A percentile compares a stretch with the other conserved stretches of the same genome.
Evolutionary conservation across 2,797 vertebrate genomes (phyloP).

Genomic region (Phrynocephalus forsythii): DNA sequence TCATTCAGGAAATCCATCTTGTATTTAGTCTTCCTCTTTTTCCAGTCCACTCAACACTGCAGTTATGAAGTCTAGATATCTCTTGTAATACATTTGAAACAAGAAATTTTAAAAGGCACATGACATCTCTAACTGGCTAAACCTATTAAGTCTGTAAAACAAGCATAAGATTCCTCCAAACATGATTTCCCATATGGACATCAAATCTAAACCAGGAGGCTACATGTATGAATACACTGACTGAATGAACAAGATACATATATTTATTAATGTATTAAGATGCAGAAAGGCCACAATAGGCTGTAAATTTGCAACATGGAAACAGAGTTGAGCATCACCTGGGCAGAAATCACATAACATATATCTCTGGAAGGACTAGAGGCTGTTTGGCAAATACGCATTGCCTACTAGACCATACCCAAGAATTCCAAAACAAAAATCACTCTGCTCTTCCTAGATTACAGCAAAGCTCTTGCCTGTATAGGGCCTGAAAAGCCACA

Average conservation of each 20-base stretch:
- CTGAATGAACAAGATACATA: neutral
- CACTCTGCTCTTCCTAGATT: too few species aligned
- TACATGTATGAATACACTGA: neutral
- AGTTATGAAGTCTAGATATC: neutral
- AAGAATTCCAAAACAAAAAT: too few species aligned
- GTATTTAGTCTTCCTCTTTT: neutral
- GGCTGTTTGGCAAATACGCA: too few species aligned
- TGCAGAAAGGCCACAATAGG: neutral
- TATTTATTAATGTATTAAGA: neutral
- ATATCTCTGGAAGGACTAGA: neutral
- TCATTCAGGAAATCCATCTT: too few species aligned
- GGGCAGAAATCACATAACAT: neutral
- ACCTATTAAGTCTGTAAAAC: neutral
- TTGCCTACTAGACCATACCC: too few species aligned
- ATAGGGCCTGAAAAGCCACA: too few species aligned
- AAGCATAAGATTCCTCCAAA: neutral
- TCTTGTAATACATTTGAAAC: neutral
- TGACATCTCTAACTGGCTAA: neutral
- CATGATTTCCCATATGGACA: neutral
- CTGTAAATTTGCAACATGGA: neutral
- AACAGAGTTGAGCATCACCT: neutral
- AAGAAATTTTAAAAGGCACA: neutral
- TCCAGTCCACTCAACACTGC: neutral
- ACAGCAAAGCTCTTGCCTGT: too few species aligned
- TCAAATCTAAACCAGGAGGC: neutral